Conservation (phyloP, 2,797 vertebrate species). For the Aphelocoma californica region DNA sequence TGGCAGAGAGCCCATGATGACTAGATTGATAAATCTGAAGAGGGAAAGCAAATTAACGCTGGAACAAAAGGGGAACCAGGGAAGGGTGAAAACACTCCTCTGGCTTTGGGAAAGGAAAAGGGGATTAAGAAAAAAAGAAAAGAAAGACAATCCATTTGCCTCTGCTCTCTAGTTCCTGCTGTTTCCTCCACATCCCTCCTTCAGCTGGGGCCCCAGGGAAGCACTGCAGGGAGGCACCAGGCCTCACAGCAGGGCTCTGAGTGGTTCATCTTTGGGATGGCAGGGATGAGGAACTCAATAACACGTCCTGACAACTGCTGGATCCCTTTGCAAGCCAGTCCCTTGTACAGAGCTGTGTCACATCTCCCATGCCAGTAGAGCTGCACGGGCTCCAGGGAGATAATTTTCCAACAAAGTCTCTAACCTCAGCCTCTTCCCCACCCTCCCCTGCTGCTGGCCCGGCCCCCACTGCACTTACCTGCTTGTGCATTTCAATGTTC, state of each 20-base stretch:
- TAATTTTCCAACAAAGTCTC: background rate
- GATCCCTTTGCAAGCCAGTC: background rate
- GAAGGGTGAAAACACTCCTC: constrained; percentile 43
- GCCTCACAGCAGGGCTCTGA: background rate
- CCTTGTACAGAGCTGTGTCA: background rate
- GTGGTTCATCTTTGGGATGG: background rate
- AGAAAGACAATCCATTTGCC: background rate
- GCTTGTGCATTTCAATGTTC: constrained; percentile 81
- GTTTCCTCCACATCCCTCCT: background rate
- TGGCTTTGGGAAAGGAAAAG: constrained; percentile 14
- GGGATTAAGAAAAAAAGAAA: background rate
- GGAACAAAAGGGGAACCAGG: constrained; percentile 55
- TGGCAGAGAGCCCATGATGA: constrained; percentile 68
- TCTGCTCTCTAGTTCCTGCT: background rate
- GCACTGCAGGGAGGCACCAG: background rate
- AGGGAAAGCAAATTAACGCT: constrained; percentile 68
- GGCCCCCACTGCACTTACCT: constrained; percentile 45
- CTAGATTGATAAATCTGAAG: constrained; percentile 70
- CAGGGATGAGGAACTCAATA: background rate
- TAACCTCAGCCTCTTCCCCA: background rate
- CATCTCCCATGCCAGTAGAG: accelerated
- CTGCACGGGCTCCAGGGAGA: accelerated
- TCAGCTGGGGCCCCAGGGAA: background rate
- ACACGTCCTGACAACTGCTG: background rate
- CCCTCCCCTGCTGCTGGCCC: background rate